phyloP scores from a whole-genome alignment of 2,888 invertebrate genomes.

The Crematogaster levior region DNA sequence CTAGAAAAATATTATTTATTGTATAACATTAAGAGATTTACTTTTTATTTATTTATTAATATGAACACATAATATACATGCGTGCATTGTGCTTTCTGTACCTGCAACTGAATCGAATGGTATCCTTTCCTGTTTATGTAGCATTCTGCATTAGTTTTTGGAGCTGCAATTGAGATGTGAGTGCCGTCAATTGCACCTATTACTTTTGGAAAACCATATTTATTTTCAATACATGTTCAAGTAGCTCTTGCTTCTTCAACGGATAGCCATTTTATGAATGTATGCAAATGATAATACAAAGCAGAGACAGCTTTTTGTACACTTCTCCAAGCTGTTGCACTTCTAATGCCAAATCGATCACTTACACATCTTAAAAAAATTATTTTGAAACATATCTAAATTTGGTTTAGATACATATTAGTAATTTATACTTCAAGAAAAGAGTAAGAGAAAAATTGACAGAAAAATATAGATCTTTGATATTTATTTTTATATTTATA shows the following conservation, averaged over 20 bases:
- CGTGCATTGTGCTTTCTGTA: no score
- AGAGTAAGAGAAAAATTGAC: no score
- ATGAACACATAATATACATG: no score
- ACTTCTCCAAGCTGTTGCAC: conserved; percentile 32
- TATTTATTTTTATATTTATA: no score
- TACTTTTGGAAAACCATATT: conserved; percentile 24
- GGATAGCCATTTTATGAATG: conserved; percentile 30
- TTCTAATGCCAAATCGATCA: conserved; percentile 29
- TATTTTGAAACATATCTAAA: no score
- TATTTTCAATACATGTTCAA: neutral
- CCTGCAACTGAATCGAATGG: conserved; percentile 56
- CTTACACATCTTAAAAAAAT: conserved; percentile 22
- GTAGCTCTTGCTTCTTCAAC: conserved; percentile 7
- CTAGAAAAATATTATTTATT: no score
- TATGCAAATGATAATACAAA: neutral
- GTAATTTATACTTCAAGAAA: no score
- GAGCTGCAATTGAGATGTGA: conserved; percentile 11
- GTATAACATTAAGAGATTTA: no score
- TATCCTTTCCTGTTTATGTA: conserved; percentile 56
- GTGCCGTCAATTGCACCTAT: no score
- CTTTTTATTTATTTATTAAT: no score
- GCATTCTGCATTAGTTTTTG: conserved; percentile 7
- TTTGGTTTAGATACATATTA: no score
- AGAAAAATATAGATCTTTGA: no score
- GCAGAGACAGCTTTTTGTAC: conserved; percentile 29